Evolutionary conservation across 2,113 vertebrate genomes (phyloP), one percentile per base, ranked within the genome.

Genomic region (Ailurus styani): DNA sequence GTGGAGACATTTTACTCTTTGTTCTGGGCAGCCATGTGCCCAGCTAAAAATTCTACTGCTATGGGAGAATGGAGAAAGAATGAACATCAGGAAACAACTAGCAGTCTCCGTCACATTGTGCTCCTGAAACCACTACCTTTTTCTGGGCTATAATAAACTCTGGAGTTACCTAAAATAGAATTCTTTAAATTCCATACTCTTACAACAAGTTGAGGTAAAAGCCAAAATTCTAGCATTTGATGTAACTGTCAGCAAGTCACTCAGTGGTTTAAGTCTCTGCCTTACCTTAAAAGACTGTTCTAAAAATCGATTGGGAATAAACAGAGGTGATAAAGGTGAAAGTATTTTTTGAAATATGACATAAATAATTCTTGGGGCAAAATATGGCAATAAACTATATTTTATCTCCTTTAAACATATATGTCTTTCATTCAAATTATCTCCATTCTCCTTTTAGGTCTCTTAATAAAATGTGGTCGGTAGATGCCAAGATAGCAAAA

Each of bases 71-170:
- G 66, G 37, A 82, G 31, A 77, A 62, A 77, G 27, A 82, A 55
- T 70, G 37, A 13, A n/a, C 82, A 77, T 68, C 75, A 91, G 55
- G 7, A 45, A 23, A 75, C 54, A 96, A n/a, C 64, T 34, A 54
- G 55, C 73, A 47, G 14, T 77, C 45, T 81, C 60, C 93, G 60
- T 40, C 54, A 84, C 3, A 60, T 2, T 14, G 13, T 18, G 9
- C 21, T 95, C n/a, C 64, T 88, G 12, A 95, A 90, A 64, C 66
- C 54, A 60, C 68, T 90, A 77, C 31, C 31, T 86, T 88, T 95
- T 85, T 83, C 54, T 78, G n/a, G 37, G 37, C 29, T 94, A 97
- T 96, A 96, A 91, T 95, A 95, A 94, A 90, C 45, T n/a, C 55
- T 45, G 1, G 47, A 81, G 45, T n/a, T 47, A 54, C 95, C 85